Evolutionary conservation across 2,113 vertebrate species (phyloP).

Genomic region (Dasyprocta punctata): DNA sequence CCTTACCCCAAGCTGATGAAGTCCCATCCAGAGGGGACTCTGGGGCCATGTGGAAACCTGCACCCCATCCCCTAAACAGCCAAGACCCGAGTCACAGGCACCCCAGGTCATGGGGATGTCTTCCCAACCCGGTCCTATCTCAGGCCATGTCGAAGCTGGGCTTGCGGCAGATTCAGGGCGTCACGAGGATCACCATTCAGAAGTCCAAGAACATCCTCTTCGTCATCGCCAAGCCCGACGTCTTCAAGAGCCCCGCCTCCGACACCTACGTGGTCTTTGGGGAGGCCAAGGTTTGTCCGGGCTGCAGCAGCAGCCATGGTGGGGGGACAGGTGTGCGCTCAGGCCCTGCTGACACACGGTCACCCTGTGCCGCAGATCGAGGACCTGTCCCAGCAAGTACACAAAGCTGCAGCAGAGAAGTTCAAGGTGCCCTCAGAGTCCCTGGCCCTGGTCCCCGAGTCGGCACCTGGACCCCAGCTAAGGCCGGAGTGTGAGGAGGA

Average conservation of each 20-base stretch:
- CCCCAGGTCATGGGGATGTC: not conserved
- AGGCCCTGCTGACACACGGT: not conserved
- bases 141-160: constrained; percentile 99
- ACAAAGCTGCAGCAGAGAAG: constrained; percentile 97
- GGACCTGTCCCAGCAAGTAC: constrained; percentile 97
- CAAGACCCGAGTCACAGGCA: not conserved
- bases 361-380: constrained; percentile 89
- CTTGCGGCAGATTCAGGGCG: constrained; percentile 94
- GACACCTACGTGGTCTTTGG: constrained; percentile 99
- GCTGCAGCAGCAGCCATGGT: accelerated
- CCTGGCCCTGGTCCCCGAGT: constrained; percentile 89
- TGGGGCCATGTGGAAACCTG: not conserved
- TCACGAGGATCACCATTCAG: constrained; percentile 98
- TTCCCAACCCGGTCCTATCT: not conserved
- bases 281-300: constrained; percentile 92
- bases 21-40: not conserved
- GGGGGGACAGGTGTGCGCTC: accelerated
- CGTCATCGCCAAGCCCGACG: constrained; percentile 96
- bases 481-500: constrained; percentile 95
- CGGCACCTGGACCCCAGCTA: constrained; percentile 90
- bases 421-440: constrained; percentile 97
- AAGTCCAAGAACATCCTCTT: constrained; percentile 99
- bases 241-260: constrained; percentile 97
- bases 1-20: not conserved
- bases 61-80: not conserved